Conservation (phyloP, 2,888 invertebrate species). For the Siphlonurus alternatus region DNA sequence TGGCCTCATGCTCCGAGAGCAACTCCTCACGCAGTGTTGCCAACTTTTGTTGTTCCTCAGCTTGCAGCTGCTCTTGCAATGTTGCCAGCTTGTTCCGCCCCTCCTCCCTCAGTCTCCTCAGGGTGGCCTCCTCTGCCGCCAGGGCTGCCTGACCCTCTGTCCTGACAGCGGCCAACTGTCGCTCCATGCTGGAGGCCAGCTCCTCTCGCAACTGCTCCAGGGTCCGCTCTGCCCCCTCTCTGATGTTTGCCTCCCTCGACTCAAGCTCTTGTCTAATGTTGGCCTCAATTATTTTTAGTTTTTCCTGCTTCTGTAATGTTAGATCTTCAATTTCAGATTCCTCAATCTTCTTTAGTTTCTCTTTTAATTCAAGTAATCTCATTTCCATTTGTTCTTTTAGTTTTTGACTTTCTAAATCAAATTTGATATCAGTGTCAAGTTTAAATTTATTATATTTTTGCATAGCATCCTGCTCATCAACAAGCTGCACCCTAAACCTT, state of each 20-base stretch:
- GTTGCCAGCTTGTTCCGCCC: neutral
- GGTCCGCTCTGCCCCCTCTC: conserved; percentile 7
- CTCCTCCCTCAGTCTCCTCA: conserved; percentile 23
- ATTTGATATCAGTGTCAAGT: conserved; percentile 10
- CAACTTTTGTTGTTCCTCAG: conserved; percentile 11
- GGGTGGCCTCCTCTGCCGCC: conserved; percentile 22
- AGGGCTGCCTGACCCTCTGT: conserved; percentile 12
- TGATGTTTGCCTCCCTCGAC: conserved; percentile 8
- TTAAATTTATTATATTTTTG: too few relatives aligned
- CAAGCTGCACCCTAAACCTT: too few relatives aligned
- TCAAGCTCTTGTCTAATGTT: conserved; percentile 8
- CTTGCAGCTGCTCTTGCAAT: neutral
- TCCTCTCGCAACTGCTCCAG: conserved; percentile 8
- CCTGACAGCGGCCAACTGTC: conserved; percentile 3
- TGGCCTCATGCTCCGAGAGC: conserved; percentile 18
- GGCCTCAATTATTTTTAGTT: conserved; percentile 8
- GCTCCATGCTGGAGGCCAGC: conserved; percentile 4
- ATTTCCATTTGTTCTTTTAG: conserved; percentile 9
- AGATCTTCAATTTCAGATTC: conserved; percentile 5
- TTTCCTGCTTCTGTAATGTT: neutral
- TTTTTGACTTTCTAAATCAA: conserved; percentile 10
- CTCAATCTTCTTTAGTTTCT: conserved; percentile 9
- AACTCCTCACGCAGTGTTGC: conserved; percentile 7
- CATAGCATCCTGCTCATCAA: too few relatives aligned
- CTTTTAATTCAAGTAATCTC: conserved; percentile 8